phyloP scores from a whole-genome alignment of 2,797 vertebrate species.

The Coluber constrictor region DNA sequence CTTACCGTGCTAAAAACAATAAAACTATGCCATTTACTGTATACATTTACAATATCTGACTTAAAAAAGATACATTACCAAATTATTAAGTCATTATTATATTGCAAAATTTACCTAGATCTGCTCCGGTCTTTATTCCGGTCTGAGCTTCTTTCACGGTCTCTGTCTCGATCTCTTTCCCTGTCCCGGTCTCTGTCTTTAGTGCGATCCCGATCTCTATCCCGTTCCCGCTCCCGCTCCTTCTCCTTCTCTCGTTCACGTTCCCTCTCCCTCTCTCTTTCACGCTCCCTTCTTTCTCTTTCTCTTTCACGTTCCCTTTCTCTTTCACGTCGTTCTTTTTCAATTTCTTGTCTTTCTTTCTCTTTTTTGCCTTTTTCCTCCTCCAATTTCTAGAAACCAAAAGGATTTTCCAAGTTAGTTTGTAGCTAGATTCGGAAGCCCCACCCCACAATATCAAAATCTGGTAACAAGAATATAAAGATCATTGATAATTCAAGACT shows the following conservation, averaged over 20 bases:
- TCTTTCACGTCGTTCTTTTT: constrained; percentile 90
- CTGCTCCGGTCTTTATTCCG: constrained; percentile 87
- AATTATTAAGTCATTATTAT: background rate
- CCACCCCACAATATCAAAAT: constrained; percentile 64
- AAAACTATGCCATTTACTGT: background rate
- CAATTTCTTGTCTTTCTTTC: constrained; percentile 87
- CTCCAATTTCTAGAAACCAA: constrained; percentile 96
- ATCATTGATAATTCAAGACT: constrained; percentile 61
- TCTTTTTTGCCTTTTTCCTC: constrained; percentile 95
- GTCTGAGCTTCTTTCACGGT: constrained; percentile 84
- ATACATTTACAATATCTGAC: background rate
- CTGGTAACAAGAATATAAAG: constrained; percentile 67
- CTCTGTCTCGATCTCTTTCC: constrained; percentile 85
- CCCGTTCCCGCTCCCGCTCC: constrained; percentile 89
- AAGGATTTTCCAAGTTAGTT: constrained; percentile 77
- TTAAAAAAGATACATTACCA: background rate
- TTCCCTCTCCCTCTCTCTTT: constrained; percentile 80
- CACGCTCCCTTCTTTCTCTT: constrained; percentile 82
- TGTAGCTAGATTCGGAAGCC: constrained; percentile 47
- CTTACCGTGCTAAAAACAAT: background rate
- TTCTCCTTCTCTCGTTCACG: constrained; percentile 84
- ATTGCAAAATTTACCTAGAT: constrained; percentile 75
- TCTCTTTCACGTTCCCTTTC: constrained; percentile 80
- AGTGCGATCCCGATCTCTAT: constrained; percentile 93
- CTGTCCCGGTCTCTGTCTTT: constrained; percentile 87